These are phyloP conservation scores for Sitta carolinensis DNA, from an alignment of 2,797 vertebrate genomes.

Conservation along the genomic window DNA sequence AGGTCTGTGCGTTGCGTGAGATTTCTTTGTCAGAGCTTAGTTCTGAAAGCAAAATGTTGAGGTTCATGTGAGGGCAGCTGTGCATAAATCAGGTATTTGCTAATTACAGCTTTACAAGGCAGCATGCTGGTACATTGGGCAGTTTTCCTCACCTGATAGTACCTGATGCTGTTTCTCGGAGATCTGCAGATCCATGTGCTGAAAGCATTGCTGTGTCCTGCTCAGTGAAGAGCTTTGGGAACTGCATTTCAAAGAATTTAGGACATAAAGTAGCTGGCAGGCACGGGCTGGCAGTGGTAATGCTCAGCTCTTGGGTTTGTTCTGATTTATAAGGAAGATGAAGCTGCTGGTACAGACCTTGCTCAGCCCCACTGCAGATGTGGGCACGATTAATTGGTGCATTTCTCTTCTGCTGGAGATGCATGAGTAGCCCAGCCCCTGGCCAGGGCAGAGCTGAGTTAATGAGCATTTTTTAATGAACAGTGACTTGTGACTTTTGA, in stretches of 20 bases:
- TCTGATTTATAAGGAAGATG: conserved; percentile 37
- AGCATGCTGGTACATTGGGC: background rate
- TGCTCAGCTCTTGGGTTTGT: conserved; percentile 33
- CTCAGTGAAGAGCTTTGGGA: conserved; percentile 11
- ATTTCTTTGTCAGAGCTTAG: background rate
- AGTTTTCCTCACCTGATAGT: background rate
- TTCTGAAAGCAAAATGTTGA: background rate
- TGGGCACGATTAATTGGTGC: conserved; percentile 47
- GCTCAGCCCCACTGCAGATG: conserved; percentile 43
- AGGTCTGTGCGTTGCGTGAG: background rate
- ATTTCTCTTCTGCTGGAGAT: background rate
- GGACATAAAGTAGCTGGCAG: conserved; percentile 56
- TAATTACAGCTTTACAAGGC: background rate
- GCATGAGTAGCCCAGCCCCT: conserved; percentile 33
- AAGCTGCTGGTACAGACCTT: conserved; percentile 14
- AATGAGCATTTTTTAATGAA: conserved; percentile 67
- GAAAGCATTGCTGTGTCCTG: background rate
- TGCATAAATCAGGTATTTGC: conserved; percentile 1
- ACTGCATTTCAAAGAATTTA: conserved; percentile 23
- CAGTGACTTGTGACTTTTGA: conserved; percentile 38
- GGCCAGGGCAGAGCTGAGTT: conserved; percentile 44
- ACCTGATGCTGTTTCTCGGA: background rate
- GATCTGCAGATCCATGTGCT: background rate
- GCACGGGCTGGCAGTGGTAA: conserved; percentile 27
- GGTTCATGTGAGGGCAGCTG: background rate